phyloP scores from a whole-genome alignment of 2,888 invertebrate genomes.

The Drosophila nr. fundita region DNA sequence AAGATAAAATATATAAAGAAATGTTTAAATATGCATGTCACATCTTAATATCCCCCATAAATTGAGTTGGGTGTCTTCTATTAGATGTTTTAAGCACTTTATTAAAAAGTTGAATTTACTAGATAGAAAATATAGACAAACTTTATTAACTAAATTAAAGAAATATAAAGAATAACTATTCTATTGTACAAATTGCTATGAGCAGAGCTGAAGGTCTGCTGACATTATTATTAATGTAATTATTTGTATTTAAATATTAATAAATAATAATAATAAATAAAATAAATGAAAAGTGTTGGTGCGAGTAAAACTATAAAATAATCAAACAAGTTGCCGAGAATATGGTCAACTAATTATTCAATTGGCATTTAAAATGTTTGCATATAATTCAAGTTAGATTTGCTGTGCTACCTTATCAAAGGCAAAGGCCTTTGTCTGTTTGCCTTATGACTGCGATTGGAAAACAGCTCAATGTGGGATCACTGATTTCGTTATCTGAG shows the following conservation, averaged over 20 bases:
- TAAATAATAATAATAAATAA: not conserved
- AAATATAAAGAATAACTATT: not conserved
- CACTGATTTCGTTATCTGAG: constrained; percentile 27
- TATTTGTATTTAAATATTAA: not conserved
- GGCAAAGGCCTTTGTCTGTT: not conserved
- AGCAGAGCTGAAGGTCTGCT: not conserved
- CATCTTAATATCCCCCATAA: not conserved
- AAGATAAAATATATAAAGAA: not conserved
- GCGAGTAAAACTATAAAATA: not conserved
- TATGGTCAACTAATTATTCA: not conserved
- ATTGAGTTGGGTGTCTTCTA: not conserved
- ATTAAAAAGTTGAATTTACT: not conserved
- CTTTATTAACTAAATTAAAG: not conserved
- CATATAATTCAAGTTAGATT: not conserved
- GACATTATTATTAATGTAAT: too few species aligned
- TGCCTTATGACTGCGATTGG: constrained; percentile 21
- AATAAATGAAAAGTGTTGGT: not conserved
- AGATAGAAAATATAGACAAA: not conserved
- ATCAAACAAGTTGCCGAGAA: not conserved
- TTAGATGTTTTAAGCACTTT: not conserved
- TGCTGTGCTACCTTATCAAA: not conserved
- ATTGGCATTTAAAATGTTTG: not conserved
- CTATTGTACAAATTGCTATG: not conserved
- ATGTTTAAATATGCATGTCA: not conserved
- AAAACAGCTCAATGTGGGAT: constrained; percentile 28